Evolutionary conservation across 2,113 vertebrate species (phyloP).

Genomic region (Benitochromis conjunctus): DNA sequence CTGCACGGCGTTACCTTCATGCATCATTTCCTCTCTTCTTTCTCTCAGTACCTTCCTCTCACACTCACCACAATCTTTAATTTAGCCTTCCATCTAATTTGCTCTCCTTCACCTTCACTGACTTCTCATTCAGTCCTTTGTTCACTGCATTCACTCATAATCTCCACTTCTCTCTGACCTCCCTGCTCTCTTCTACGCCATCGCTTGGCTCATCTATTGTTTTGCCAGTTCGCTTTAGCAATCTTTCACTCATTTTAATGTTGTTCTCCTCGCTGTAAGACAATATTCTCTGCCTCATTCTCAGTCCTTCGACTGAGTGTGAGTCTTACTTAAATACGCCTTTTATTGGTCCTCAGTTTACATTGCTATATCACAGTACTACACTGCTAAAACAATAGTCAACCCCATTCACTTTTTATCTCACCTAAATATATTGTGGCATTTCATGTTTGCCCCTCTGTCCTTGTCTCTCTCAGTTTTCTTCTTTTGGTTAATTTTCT

Average conservation of each 20-base stretch:
- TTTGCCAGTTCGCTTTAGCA: not conserved
- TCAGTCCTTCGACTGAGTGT: not conserved
- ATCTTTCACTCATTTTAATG: not conserved
- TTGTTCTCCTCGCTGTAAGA: not conserved
- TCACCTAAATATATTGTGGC: not conserved
- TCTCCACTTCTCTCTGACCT: conserved; percentile 12
- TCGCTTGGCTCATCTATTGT: not conserved
- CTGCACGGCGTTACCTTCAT: conserved; percentile 23
- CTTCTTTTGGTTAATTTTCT: not conserved
- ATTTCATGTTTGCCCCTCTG: not conserved
- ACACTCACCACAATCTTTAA: conserved; percentile 20
- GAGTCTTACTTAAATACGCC: not conserved
- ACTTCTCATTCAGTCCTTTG: conserved; percentile 18
- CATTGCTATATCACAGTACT: not conserved
- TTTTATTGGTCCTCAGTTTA: not conserved
- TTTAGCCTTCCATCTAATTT: conserved; percentile 33
- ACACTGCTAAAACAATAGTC: not conserved
- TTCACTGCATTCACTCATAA: conserved; percentile 7
- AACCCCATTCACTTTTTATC: not conserved
- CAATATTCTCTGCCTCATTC: not conserved
- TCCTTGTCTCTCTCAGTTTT: not conserved
- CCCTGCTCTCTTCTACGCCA: not conserved
- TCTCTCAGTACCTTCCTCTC: not conserved
- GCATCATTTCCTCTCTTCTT: conserved; percentile 12
- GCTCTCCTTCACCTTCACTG: conserved; percentile 28